phyloP scores from a whole-genome alignment of 2,797 vertebrate species.

The Cercopithecus mitis region DNA sequence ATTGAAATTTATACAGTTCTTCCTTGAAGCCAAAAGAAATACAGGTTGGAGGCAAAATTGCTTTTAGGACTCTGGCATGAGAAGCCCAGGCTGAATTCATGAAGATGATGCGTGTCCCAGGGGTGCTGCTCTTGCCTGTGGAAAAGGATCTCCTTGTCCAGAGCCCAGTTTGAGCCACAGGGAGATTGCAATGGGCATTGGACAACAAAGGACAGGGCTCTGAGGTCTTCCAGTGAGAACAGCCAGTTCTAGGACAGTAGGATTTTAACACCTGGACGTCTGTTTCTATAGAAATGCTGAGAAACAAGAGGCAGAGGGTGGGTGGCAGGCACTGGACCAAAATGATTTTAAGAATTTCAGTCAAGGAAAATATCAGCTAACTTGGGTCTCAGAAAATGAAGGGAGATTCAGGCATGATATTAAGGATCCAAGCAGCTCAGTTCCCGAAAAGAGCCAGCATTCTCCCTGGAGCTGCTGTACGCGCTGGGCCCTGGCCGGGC shows the following conservation, averaged over 20 bases:
- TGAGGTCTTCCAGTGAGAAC: not conserved
- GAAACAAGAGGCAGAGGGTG: not conserved
- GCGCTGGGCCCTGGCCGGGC: not conserved
- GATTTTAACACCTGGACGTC: not conserved
- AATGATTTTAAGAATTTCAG: not conserved
- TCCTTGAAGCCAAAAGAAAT: slow-evolving; percentile 81
- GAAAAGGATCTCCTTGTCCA: not conserved
- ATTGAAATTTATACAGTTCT: slow-evolving; percentile 73
- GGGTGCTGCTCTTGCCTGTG: slow-evolving; percentile 1
- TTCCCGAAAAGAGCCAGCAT: not conserved
- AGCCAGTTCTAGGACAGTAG: accelerated
- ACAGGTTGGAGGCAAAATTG: slow-evolving; percentile 57
- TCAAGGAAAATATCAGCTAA: not conserved
- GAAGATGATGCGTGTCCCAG: not conserved
- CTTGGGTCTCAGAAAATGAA: not conserved
- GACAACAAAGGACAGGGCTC: not conserved
- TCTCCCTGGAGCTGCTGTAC: slow-evolving; percentile 39
- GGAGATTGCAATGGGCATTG: not conserved
- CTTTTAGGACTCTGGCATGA: slow-evolving; percentile 39
- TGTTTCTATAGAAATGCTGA: not conserved
- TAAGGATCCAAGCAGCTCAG: not conserved
- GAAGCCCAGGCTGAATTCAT: slow-evolving; percentile 21
- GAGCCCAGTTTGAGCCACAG: not conserved
- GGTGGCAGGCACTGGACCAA: not conserved
- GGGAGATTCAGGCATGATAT: not conserved